Conservation (phyloP, 2,113 vertebrate genomes). For the human region DNA sequence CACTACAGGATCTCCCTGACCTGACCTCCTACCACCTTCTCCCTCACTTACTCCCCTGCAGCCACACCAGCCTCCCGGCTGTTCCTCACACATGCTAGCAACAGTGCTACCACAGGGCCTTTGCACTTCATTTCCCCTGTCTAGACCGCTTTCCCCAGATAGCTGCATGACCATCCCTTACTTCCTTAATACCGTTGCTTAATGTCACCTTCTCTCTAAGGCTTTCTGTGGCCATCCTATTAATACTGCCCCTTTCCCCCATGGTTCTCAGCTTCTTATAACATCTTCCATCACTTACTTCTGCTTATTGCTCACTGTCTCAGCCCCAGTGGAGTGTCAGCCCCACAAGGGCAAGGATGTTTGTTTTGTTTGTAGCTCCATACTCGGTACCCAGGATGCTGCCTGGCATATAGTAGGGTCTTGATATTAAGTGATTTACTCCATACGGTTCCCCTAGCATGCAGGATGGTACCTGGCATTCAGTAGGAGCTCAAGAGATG, state of each 20-base stretch:
- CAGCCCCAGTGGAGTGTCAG: neutral
- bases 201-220: neutral
- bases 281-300: neutral
- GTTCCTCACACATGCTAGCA: neutral
- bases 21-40: neutral
- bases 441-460: neutral
- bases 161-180: neutral
- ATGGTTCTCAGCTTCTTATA: neutral
- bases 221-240: neutral
- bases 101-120: neutral
- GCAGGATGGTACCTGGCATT: neutral
- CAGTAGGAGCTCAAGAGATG: neutral
- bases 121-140: neutral
- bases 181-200: neutral
- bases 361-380: neutral
- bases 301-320: neutral
- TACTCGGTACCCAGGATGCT: neutral
- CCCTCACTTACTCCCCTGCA: neutral
- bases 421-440: neutral
- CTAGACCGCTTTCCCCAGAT: neutral
- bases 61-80: neutral
- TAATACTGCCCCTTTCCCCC: neutral
- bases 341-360: neutral
- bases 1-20: neutral
- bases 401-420: neutral